phyloP scores from a whole-genome alignment of 2,113 vertebrate species.

The Petroica traversi region DNA sequence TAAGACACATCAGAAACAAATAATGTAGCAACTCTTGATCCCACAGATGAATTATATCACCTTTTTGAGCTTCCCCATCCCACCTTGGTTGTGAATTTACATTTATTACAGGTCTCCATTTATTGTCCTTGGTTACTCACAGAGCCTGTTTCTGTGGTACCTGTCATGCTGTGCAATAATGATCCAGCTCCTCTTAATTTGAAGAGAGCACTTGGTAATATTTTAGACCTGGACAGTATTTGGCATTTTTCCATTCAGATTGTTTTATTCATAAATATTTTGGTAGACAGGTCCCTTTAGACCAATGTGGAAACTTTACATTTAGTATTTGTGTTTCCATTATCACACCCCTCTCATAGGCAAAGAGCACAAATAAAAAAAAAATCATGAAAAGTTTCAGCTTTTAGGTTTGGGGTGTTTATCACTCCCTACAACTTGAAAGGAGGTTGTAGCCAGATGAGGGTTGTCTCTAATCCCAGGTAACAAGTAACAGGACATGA shows the following conservation, averaged over 20 bases:
- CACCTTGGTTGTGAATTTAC: not conserved
- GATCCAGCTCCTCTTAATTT: not conserved
- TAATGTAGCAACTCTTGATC: not conserved
- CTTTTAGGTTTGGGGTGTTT: not conserved
- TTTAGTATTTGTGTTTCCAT: not conserved
- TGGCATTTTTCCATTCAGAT: not conserved
- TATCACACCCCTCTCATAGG: not conserved
- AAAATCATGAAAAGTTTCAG: not conserved
- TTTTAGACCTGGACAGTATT: not conserved
- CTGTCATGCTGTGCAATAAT: accelerated
- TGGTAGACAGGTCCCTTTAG: not conserved
- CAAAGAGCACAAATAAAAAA: not conserved
- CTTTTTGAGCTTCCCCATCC: not conserved
- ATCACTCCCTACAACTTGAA: not conserved
- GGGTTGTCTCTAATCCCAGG: not conserved
- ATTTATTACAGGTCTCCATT: not conserved
- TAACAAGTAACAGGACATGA: not conserved
- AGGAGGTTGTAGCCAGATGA: not conserved
- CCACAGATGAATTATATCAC: not conserved
- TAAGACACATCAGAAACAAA: not conserved
- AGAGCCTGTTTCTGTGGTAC: not conserved
- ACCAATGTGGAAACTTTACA: not conserved
- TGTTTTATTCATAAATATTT: not conserved
- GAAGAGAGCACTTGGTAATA: not conserved
- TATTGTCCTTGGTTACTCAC: not conserved